These are phyloP conservation scores for Pelobates fuscus DNA, from an alignment of 2,113 vertebrate species.

Conservation along the genomic window DNA sequence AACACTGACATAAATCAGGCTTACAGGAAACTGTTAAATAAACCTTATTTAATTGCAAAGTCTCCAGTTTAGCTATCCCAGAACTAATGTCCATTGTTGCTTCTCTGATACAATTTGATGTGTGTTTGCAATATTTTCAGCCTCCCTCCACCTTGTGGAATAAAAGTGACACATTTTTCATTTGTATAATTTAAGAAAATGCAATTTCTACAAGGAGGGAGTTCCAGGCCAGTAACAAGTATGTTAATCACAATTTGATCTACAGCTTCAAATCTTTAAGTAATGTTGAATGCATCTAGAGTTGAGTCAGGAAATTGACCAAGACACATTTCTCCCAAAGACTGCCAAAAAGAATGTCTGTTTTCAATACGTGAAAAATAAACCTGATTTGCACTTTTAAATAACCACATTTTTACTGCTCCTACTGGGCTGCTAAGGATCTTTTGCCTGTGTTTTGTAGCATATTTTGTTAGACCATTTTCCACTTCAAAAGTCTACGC, in stretches of 20 bases:
- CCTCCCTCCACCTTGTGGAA: slow-evolving; percentile 15
- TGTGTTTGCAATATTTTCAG: not conserved
- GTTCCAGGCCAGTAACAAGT: slow-evolving; percentile 64
- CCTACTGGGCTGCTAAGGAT: slow-evolving; percentile 55
- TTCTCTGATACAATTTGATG: not conserved
- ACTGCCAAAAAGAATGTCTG: slow-evolving; percentile 73
- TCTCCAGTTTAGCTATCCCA: not conserved
- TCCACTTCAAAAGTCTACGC: slow-evolving; percentile 50
- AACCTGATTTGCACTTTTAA: slow-evolving; percentile 73
- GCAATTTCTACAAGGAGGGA: slow-evolving; percentile 60
- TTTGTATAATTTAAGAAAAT: slow-evolving; percentile 61
- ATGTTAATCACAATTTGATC: slow-evolving; percentile 69
- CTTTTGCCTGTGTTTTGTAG: slow-evolving; percentile 48
- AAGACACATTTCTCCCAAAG: slow-evolving; percentile 69
- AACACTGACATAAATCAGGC: slow-evolving; percentile 13
- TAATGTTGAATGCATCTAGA: slow-evolving; percentile 66
- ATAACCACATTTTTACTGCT: slow-evolving; percentile 67
- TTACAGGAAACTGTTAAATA: slow-evolving; percentile 37
- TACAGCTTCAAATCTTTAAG: slow-evolving; percentile 70
- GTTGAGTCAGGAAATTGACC: slow-evolving; percentile 71
- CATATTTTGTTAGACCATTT: slow-evolving; percentile 54
- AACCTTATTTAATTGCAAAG: slow-evolving; percentile 7
- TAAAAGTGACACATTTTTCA: slow-evolving; percentile 61
- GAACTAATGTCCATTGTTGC: slow-evolving; percentile 4
- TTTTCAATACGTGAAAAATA: slow-evolving; percentile 75